Evolutionary conservation across 2,113 vertebrate species (phyloP).

Genomic region (Paracanthobrama guichenoti): DNA sequence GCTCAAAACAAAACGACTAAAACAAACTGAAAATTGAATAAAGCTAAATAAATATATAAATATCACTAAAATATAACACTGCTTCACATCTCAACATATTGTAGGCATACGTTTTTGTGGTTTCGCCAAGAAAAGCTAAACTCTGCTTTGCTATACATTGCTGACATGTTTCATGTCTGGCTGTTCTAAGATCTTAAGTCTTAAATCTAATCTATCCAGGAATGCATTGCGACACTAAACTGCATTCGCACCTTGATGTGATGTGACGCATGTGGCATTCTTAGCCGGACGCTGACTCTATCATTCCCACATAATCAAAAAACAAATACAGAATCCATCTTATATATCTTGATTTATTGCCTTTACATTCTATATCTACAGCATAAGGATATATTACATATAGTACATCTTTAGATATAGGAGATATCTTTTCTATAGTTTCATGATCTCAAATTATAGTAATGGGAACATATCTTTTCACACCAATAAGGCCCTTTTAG

Average conservation of each 20-base stretch:
- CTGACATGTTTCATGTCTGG: slow-evolving; percentile 21
- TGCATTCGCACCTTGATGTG: background rate
- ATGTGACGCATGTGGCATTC: slow-evolving; percentile 34
- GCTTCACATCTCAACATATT: too few species aligned
- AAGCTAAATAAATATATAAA: background rate
- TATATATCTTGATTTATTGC: background rate
- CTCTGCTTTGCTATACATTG: background rate
- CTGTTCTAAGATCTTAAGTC: slow-evolving; percentile 18
- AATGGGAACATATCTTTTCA: background rate
- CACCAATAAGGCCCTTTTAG: background rate
- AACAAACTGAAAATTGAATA: background rate
- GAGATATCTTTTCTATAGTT: background rate
- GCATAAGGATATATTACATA: background rate
- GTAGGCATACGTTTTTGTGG: background rate
- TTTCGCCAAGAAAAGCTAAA: slow-evolving; percentile 25
- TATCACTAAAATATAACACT: too few species aligned
- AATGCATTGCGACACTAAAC: slow-evolving; percentile 43
- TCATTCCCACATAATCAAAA: background rate
- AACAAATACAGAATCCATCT: background rate
- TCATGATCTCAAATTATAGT: background rate
- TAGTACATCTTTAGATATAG: background rate
- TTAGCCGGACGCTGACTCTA: background rate
- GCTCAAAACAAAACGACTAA: too few species aligned
- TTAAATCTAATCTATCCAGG: slow-evolving; percentile 49
- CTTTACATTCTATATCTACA: background rate